Evolutionary conservation across 2,797 vertebrate species (phyloP), one percentile per base, ranked within the genome.

Genomic region (Falco cherrug): DNA sequence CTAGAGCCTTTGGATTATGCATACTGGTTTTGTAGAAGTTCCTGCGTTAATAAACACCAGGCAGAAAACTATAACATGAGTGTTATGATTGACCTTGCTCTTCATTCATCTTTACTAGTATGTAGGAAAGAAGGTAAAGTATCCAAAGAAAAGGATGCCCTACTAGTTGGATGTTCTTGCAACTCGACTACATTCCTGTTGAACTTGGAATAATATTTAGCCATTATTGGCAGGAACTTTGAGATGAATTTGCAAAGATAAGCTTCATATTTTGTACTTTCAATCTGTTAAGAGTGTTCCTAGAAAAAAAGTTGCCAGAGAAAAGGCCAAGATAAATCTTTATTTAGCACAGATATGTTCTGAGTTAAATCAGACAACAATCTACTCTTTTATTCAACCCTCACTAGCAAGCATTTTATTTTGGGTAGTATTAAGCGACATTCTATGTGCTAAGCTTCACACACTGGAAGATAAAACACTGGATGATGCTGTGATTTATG

Each of bases 271-370:
- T 90, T 75, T 79, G 29, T 86, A 41, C n/a, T 87, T 87, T 21
- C 21, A 86, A 39, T 86, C 59, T 54, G 68, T 75, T 83, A 91
- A 39, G 22, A 95, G 74, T 61, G 20, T 85, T 90, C 54, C 45
- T 77, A 60, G 45, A 77, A 94, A 70, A 95, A 96, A 95, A 92
- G 64, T 33, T 93, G 80, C 68, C 92, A 94, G 41, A 82, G 35
- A 71, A 90, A 91, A 90, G 25, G 57, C 24, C 60, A 80, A 63
- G 51, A 74, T 21, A 91, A 64, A 63, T 31, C 61, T 63, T 53
- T 50, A n/a, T 71, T 94, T 88, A 88, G 68, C 50, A 43, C 12
- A 57, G 53, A 57, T 43, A 11, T 91, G 93, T 86, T 93, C 70
- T 56, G 28, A 86, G 84, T 93, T 90, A 96, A 43, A 96, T 83